Conservation (phyloP, 2,888 invertebrate genomes). For the Platerodrilus igneus region DNA sequence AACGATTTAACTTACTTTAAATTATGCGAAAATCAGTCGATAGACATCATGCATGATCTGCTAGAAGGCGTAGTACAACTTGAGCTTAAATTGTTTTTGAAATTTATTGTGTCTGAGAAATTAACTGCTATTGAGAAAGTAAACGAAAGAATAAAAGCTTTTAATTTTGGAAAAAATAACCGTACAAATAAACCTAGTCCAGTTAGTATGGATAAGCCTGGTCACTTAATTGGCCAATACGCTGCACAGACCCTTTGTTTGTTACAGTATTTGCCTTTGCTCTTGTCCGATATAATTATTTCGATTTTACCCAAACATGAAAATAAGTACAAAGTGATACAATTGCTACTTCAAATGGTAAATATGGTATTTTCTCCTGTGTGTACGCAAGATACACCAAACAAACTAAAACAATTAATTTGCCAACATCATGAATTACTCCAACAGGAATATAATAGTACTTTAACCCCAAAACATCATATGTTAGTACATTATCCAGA, state of each 20-base stretch:
- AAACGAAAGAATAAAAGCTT: conserved; percentile 13
- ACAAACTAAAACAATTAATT: conserved; percentile 7
- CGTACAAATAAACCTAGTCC: conserved; percentile 12
- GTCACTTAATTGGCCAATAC: conserved; percentile 14
- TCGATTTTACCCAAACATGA: conserved; percentile 1
- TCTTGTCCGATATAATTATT: conserved; percentile 10
- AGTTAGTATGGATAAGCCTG: conserved; percentile 16
- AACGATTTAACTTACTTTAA: conserved; percentile 26
- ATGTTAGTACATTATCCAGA: conserved; percentile 14
- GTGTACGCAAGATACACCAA: conserved; percentile 6
- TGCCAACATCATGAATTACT: conserved; percentile 10
- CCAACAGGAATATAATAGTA: conserved; percentile 9
- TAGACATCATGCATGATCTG: conserved; percentile 30
- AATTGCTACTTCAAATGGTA: conserved; percentile 4
- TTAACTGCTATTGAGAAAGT: conserved; percentile 6
- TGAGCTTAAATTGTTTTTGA: conserved; percentile 19
- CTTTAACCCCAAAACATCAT: conserved; percentile 16
- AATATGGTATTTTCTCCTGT: conserved; percentile 12
- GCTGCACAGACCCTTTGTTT: conserved; percentile 17
- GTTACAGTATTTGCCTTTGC: conserved; percentile 17
- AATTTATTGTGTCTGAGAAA: conserved; percentile 8
- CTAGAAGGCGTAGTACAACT: conserved; percentile 24
- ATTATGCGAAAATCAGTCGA: conserved; percentile 18
- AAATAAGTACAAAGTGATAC: conserved; percentile 5
- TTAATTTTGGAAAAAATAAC: conserved; percentile 14